Conservation (phyloP, 2,113 vertebrate genomes). For the Pomatorhinus ruficollis region DNA sequence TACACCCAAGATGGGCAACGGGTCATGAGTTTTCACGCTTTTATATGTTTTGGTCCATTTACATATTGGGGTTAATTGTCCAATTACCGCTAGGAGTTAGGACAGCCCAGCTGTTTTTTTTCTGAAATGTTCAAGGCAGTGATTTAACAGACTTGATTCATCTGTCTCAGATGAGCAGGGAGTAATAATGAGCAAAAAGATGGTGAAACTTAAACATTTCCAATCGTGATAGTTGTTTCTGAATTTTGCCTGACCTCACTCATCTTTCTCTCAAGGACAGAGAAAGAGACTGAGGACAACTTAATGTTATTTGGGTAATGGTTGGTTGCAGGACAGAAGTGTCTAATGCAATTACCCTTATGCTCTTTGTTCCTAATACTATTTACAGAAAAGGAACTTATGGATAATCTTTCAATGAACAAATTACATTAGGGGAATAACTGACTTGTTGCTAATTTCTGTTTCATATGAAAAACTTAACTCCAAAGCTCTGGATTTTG, state of each 20-base stretch:
- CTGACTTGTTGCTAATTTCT: not conserved
- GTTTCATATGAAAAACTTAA: not conserved
- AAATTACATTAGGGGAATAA: not conserved
- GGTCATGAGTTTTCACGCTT: accelerated
- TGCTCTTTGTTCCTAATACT: not conserved
- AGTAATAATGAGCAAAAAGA: not conserved
- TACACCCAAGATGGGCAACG: accelerated
- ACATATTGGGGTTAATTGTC: not conserved
- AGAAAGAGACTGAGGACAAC: not conserved
- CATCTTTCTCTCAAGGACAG: not conserved
- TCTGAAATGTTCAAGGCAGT: not conserved
- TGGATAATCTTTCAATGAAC: not conserved
- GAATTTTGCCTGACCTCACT: not conserved
- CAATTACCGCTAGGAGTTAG: not conserved
- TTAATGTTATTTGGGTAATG: not conserved
- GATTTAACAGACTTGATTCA: not conserved
- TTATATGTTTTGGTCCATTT: not conserved
- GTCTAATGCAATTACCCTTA: not conserved
- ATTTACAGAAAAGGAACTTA: not conserved
- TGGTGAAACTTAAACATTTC: not conserved
- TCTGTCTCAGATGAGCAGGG: not conserved
- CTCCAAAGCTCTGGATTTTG: not conserved
- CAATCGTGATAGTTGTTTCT: not conserved
- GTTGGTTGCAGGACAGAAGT: not conserved
- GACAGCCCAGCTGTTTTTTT: not conserved